Evolutionary conservation across 2,113 vertebrate genomes (phyloP), one percentile per base, ranked within the genome.

Genomic region (Salvelinus fontinalis): DNA sequence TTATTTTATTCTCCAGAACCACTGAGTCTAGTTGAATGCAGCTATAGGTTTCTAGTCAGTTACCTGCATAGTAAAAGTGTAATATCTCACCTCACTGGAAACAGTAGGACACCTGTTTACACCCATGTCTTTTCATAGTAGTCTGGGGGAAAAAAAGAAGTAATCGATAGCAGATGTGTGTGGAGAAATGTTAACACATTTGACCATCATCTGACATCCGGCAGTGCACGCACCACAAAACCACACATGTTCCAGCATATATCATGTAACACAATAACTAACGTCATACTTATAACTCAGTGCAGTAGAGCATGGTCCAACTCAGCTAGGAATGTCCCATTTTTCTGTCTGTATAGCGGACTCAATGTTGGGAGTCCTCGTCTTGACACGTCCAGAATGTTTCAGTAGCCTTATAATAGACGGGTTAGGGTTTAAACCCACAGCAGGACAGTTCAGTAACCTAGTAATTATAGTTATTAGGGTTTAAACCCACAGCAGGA

Each of bases 181-280:
- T 72, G 70, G 70, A 57, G 74, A n/a, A 7, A 6, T 74, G 81
- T 83, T 76, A 82, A 83, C 84, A 79, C 75, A 67, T 79, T 78
- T 74, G 16, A 75, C 79, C 48, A 83, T 91, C 85, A 86, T 77
- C 59, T 67, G 1, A 57, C 67, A 70, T 75, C 67, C 66, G 67
- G 20, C 76, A 66, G 73, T 67, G 67, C 81, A 85, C 83, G 73
- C 67, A 62, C 84, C 13, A 44, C 66, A 1, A 67, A 20, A 79
- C 76, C 34, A 73, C 20, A 60, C n/a, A 0, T 2, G 2, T 26
- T 29, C 11, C 64, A 27, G 14, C 13, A 12, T 67, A 14, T 66
- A 83, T 89, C 84, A 27, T 79, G 84, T 81, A 81, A 90, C 85
- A 88, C 86, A 86, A 88, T 83, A 88, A 74, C 79, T 90, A 88